Conservation (phyloP, 2,797 vertebrate species). For the Schizopygopsis pylzovi region DNA sequence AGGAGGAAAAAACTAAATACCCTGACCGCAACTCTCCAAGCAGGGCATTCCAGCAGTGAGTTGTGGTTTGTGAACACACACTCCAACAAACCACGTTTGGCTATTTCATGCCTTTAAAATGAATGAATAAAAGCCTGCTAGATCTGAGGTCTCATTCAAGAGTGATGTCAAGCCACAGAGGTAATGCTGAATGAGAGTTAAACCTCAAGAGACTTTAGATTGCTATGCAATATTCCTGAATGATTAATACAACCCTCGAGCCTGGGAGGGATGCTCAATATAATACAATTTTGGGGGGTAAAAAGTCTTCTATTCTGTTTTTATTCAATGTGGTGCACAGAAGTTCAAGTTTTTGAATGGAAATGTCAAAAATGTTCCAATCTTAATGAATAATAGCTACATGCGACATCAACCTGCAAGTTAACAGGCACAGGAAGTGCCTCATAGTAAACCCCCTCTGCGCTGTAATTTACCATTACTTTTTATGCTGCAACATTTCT, state of each 20-base stretch:
- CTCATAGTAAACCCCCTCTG: background rate
- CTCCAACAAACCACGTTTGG: conserved; percentile 41
- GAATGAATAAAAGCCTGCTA: conserved; percentile 31
- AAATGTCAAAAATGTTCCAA: background rate
- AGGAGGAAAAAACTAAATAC: background rate
- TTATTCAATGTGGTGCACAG: background rate
- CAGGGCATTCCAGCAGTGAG: conserved; percentile 43
- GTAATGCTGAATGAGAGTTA: conserved; percentile 22
- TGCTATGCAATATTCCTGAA: background rate
- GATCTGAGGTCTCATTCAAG: conserved; percentile 27
- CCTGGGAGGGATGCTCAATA: background rate
- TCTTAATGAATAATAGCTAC: background rate
- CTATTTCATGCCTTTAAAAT: conserved; percentile 42
- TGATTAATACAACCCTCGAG: conserved; percentile 10
- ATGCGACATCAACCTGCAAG: background rate
- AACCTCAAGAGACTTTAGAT: conserved; percentile 12
- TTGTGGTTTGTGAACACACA: conserved; percentile 46
- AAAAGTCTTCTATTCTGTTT: background rate
- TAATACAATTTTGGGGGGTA: background rate
- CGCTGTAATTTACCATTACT: background rate
- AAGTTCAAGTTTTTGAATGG: background rate
- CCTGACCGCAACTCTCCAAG: conserved; percentile 37
- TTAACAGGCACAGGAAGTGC: background rate
- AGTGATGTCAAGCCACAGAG: conserved; percentile 39
- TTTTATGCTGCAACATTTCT: conserved; percentile 5